Base-by-base conservation (phyloP, 2,113 vertebrate genomes). In the Macaca mulatta region DNA sequence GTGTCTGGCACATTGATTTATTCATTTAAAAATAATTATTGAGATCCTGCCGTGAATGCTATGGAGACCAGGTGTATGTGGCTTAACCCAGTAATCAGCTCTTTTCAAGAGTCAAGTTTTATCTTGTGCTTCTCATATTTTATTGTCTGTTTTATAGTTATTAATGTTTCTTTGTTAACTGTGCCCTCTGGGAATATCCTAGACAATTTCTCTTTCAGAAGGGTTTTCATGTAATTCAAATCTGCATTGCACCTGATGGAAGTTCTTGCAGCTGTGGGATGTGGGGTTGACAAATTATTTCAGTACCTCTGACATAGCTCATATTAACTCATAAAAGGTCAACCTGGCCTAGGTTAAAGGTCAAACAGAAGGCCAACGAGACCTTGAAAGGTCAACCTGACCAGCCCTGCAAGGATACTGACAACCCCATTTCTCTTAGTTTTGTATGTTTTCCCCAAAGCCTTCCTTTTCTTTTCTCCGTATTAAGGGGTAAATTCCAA, bases 281-380 rank as follows among this genome's bases (percentile, higher is more conserved):
- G 6, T 64, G 4, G 6, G 13, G 14, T n/a, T 75, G 64, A 30
- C 22, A 69, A 61, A 25, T 43, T 30, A 6, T 84, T 90, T 69
- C 32, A 9, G 43, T 23, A 32, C 27, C 9, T 93, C 20, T 57
- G 52, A 78, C 40, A 82, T 77, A 82, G 0, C 4, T 20, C 25
- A 5, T 48, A 89, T 74, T 22, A 69, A n/a, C 48, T 88, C 69
- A 88, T 74, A 45, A 89, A 32, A 83, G 55, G 64, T 59, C 89
- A 88, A 18, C 3, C 35, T 75, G 75, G 14, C 48, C 55, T 81
- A 45, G 50, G 48, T 14, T 70, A 87, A 92, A 98, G 79, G 52
- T 92, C 74, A 93, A 59, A 14, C 38, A 38, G 93, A 96, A 93
- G 55, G 94, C 81, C 87, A 70, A 9, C 5, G 5, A 78, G 55